Evolutionary conservation across 1,140 invertebrate species (phyloP), one percentile per base, ranked within the genome.

Genomic region (Drosophila sechellia): DNA sequence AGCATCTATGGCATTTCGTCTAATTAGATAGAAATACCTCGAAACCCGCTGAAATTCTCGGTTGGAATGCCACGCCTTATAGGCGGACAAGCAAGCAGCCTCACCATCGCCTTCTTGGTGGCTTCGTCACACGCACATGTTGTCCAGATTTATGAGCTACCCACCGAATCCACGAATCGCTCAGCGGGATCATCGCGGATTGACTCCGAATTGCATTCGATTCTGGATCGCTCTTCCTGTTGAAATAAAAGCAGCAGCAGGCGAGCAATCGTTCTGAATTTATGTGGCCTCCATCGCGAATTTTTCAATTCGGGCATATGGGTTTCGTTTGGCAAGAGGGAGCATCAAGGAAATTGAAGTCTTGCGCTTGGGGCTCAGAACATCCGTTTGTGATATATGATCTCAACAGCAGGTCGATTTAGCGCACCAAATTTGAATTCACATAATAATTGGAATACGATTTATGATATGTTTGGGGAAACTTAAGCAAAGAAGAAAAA

Each of bases 1-100:
- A 87, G 80, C 69, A 84, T 84, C 84, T 84, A 84, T 85, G 84
- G 84, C 79, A 89, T 90, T 89, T 79, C 65, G 65, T 80, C 87
- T 89, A 89, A 89, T 89, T 89, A 89, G 73, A 75, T 27, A 17
- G 68, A 60, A 80, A 89, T 89, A 73, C 77, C 77, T 48, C 68
- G 60, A 46, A 56, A 75, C 69, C 58, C 56, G 59, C 48, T 61
- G 58, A 77, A 61, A 77, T 80, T 86, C 81, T 77, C 61, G 68
- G 69, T 56, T 40, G 34, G 66, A 12, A 61, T 68, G 69, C 71
- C 71, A 74, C 70, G 70, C 71, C 71, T 53, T 64, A 54, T 64
- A 39, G 31, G 54, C 27, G 35, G 20, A 4, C 77, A 73, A 54
- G 74, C 75, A 58, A 78, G 37, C 43, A 45, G 12, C 5, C 3